Evolutionary conservation across 2,888 invertebrate species (phyloP).

Genomic region (Eristalinus sepulchralis): DNA sequence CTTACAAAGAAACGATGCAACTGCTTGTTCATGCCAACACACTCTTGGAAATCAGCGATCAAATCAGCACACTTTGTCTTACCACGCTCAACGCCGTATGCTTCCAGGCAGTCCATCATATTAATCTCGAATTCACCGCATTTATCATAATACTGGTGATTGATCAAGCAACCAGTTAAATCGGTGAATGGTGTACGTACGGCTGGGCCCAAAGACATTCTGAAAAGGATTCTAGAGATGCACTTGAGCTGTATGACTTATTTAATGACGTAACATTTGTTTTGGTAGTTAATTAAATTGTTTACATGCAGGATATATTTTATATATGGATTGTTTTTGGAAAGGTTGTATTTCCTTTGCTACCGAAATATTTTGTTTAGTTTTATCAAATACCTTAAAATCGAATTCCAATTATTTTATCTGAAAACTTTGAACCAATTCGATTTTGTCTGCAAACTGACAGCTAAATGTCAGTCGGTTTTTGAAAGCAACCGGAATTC

Average conservation of each 20-base stretch:
- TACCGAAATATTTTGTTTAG: not conserved
- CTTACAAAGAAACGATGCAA: conserved; percentile 83
- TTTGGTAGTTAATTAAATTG: not conserved
- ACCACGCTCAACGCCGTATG: conserved; percentile 88
- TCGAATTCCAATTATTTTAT: not conserved
- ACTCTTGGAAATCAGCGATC: conserved; percentile 88
- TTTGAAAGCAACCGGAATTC: not conserved
- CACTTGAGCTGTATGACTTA: not conserved
- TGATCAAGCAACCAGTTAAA: conserved; percentile 84
- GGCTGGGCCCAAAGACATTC: conserved; percentile 85
- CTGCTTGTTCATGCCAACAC: conserved; percentile 84
- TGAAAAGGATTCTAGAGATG: conserved; percentile 24
- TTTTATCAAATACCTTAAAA: not conserved
- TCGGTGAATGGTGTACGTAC: conserved; percentile 88
- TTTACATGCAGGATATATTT: not conserved
- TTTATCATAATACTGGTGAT: conserved; percentile 84
- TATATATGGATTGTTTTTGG: not conserved
- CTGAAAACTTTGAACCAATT: not conserved
- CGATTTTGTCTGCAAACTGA: not conserved
- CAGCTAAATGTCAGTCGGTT: not conserved
- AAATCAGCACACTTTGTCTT: conserved; percentile 84
- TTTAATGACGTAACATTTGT: conserved; percentile 76
- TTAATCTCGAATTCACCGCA: conserved; percentile 87
- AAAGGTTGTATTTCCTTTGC: not conserved
- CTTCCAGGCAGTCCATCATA: conserved; percentile 90